Base-by-base conservation (phyloP, 1,140 invertebrate genomes). In the Bombus superbus region DNA sequence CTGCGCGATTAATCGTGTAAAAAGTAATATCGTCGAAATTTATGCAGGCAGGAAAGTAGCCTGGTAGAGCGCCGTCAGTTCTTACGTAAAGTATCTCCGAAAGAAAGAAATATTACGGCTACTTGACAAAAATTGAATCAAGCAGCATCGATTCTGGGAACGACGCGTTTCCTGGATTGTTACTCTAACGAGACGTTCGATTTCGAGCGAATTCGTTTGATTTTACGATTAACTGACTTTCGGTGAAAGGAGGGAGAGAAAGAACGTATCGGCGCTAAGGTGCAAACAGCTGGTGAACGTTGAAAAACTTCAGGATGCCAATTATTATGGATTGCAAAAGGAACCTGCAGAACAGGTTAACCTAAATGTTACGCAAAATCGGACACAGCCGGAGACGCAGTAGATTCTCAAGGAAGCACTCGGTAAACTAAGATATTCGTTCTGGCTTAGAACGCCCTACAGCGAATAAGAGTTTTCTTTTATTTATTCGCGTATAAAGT, bases 281-380 rank as follows among this genome's bases (percentile, higher is more conserved):
- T 38, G 74, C 47, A 15, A 74, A 75, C 73, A 74, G 73, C 53
- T 15, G 35, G 57, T 22, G 75, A 77, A 42, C 57, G 75, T 77
- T 42, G 40, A 42, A 62, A 78, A 64, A 32, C 28, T 40, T 22
- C 57, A 42, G 40, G 40, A 78, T 64, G n/a, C 38, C 75, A 44
- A 64, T 78, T 78, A 78, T 78, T 44, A 38, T 3, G 3, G 75
- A 62, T 78, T 64, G 75, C 57, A 62, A 42, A 64, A 66, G 53
- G 38, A 78, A 64, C 75, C 28, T 64, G 59, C 38, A 38, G 59
- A 78, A 78, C 75, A 42, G 75, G 75, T 78, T 78, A 42, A 32
- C 74, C 47, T 59, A 76, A 62, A 78, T 64, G 75, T 78, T 78
- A 25, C 75, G 57, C 38, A 78, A 78, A 59, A 38, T 10, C 35